phyloP scores from a whole-genome alignment of 2,113 vertebrate species.

The Tautogolabrus adspersus region DNA sequence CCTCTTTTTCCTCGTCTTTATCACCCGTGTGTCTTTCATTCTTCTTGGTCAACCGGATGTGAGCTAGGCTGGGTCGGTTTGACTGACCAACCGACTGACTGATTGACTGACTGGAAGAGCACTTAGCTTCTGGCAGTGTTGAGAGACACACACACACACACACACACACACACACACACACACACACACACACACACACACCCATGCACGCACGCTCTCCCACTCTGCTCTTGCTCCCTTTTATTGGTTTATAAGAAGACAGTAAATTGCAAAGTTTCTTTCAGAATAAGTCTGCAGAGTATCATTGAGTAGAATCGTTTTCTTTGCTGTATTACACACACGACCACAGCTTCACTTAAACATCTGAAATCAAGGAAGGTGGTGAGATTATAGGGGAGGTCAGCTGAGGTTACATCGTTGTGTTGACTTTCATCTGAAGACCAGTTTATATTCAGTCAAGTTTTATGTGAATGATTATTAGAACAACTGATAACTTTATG shows the following conservation, averaged over 20 bases:
- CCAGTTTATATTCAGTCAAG: background rate
- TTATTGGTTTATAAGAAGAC: slow-evolving; percentile 35
- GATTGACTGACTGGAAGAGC: slow-evolving; percentile 72
- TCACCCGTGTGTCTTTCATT: slow-evolving; percentile 24
- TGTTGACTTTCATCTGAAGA: background rate
- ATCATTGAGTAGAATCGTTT: too few relatives aligned
- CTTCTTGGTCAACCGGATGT: slow-evolving; percentile 52
- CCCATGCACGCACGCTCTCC: background rate
- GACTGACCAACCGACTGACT: slow-evolving; percentile 3
- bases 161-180: slow-evolving; percentile 1
- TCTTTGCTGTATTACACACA: background rate
- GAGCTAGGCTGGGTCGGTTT: slow-evolving; percentile 37
- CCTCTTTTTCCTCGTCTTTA: background rate
- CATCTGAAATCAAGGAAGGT: slow-evolving; percentile 19
- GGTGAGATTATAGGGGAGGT: background rate
- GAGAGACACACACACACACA: background rate
- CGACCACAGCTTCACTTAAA: slow-evolving; percentile 17
- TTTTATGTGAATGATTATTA: background rate
- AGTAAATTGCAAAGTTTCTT: slow-evolving; percentile 10
- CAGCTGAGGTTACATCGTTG: background rate
- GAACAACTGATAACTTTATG: background rate
- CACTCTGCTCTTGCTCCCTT: background rate
- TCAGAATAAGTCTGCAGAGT: slow-evolving; percentile 8
- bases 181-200: background rate
- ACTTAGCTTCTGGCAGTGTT: slow-evolving; percentile 66